Conservation (phyloP, 2,797 vertebrate species). For the Iguana delicatissima region DNA sequence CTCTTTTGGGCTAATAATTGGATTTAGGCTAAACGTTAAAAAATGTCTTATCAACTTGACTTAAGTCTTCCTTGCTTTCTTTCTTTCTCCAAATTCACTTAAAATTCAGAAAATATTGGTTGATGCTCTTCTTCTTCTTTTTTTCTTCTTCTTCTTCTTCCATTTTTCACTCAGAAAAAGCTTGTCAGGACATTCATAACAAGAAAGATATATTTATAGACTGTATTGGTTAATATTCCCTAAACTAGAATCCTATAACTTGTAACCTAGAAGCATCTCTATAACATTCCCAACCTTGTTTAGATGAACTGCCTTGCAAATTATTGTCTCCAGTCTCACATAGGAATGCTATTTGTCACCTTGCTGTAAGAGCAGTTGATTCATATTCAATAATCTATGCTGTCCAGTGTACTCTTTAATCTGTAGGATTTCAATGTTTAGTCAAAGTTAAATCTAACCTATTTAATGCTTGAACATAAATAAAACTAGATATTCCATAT, state of each 20-base stretch:
- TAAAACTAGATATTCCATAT: not conserved
- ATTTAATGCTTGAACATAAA: not conserved
- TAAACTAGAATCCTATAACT: not conserved
- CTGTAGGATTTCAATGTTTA: not conserved
- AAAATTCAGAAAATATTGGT: not conserved
- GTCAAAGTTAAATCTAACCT: not conserved
- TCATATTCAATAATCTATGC: too few species aligned
- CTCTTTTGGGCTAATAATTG: too few species aligned
- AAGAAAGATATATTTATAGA: not conserved
- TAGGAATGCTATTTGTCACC: not conserved
- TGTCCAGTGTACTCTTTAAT: not conserved
- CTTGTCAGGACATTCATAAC: not conserved
- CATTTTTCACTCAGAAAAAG: not conserved
- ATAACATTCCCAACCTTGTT: not conserved
- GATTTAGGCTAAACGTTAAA: not conserved
- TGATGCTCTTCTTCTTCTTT: not conserved
- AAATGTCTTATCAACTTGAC: not conserved
- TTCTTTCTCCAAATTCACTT: conserved; percentile 18
- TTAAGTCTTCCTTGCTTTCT: conserved; percentile 4
- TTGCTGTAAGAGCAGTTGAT: not conserved
- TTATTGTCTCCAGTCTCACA: not conserved
- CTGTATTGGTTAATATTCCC: not conserved
- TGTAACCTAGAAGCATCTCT: not conserved
- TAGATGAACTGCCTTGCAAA: not conserved
- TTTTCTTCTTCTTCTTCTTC: not conserved